These are phyloP conservation scores for Onychomys arenicola DNA, from an alignment of 2,797 vertebrate genomes.

Conservation along the genomic window DNA sequence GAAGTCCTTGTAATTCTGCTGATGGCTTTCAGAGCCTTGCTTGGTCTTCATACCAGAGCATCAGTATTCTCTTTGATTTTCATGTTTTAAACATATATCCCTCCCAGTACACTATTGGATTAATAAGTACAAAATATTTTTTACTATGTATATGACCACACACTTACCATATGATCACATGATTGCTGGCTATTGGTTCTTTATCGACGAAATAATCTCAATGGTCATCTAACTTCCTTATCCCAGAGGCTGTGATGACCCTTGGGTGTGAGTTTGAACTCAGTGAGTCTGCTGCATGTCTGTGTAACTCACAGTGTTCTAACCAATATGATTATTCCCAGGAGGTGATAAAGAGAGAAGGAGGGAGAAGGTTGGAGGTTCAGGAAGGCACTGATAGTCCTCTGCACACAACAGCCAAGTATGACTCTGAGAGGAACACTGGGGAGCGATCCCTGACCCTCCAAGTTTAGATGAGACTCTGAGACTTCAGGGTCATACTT, in stretches of 20 bases:
- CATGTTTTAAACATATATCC: not conserved
- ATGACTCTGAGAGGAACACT: not conserved
- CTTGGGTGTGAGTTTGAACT: constrained; percentile 3
- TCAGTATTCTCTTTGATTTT: constrained; percentile 19
- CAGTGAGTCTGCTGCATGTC: not conserved
- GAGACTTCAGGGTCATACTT: not conserved
- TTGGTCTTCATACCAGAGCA: not conserved
- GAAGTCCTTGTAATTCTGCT: not conserved
- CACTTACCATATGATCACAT: not conserved
- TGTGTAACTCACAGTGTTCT: not conserved
- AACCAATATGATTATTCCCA: not conserved
- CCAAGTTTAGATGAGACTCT: not conserved
- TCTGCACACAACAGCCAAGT: not conserved
- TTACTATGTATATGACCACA: not conserved
- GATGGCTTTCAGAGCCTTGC: not conserved
- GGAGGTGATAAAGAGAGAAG: not conserved
- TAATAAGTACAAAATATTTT: constrained; percentile 33
- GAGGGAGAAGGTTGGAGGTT: not conserved
- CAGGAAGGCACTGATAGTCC: not conserved
- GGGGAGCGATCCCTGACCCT: not conserved
- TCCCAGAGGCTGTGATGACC: not conserved
- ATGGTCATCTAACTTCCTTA: not conserved
- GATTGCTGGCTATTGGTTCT: not conserved
- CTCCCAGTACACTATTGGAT: not conserved
- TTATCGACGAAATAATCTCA: constrained; percentile 35